These are phyloP conservation scores for Epinephelus coioides DNA, from an alignment of 2,797 vertebrate genomes.

Conservation along the genomic window DNA sequence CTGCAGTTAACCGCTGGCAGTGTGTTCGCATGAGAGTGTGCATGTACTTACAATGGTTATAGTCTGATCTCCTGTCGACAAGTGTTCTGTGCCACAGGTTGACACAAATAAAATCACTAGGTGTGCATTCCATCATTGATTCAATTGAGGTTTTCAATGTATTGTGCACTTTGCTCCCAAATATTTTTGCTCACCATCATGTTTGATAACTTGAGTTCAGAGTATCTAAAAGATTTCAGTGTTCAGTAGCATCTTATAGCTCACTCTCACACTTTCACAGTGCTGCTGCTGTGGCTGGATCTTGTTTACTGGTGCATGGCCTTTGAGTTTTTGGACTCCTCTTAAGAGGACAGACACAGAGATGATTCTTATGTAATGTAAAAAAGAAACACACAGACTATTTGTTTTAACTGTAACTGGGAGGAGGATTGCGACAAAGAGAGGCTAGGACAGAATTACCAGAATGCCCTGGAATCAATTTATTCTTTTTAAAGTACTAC, in stretches of 20 bases:
- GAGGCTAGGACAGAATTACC: neutral
- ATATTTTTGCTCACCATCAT: neutral
- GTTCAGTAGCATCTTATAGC: constrained; percentile 8
- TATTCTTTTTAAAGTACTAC: constrained; percentile 5
- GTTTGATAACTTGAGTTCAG: neutral
- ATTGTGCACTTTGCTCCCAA: neutral
- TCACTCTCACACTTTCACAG: constrained; percentile 15
- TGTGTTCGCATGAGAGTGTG: neutral
- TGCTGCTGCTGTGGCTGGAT: constrained; percentile 27
- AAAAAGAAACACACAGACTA: constrained; percentile 32
- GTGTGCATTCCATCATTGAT: neutral
- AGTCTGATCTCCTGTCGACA: neutral
- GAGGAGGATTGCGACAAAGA: neutral
- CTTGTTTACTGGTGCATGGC: constrained; percentile 45
- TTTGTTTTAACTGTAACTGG: neutral
- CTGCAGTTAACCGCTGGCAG: constrained; percentile 18
- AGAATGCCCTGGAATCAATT: neutral
- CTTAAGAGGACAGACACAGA: constrained; percentile 13
- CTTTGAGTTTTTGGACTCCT: constrained; percentile 27
- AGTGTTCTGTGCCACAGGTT: neutral
- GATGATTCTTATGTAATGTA: constrained; percentile 30
- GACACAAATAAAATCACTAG: neutral
- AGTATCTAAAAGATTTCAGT: neutral
- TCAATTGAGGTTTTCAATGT: neutral
- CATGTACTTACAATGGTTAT: neutral